Evolutionary conservation across 53 echinoderm and acorn worm genomes (phyloP), one percentile per base, ranked within the genome.

Genomic region (Antedon mediterranea): DNA sequence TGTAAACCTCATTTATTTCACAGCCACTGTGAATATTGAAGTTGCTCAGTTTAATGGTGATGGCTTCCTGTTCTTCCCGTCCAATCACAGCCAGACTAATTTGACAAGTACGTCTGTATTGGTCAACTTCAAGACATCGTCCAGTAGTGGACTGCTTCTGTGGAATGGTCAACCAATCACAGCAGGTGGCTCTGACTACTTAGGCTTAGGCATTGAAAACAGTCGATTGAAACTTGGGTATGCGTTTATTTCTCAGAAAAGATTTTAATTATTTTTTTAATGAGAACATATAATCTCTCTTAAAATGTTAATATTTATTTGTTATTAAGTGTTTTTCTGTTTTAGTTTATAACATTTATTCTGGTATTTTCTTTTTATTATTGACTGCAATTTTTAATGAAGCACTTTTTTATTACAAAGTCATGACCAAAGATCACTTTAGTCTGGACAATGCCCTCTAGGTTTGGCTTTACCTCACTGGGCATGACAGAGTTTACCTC

Each of bases 111-210:
- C 87, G 31, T 41, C 79, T 0, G 26, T 90, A 34, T 82, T 87
- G 31, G 74, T 90, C 73, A 81, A 73, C 74, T 82, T 90, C 82
- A 84, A 71, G 32, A 78, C 90, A 31, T 28, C 72, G 37, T 4
- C 82, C 78, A 76, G 34, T 42, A 31, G 79, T 72, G 87, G 90
- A 15, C 43, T 90, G 85, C 74, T 90, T 23, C 85, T 90, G 72
- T 90, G 90, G 90, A 84, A 78, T 23, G 90, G 90, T 20, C 77
- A 79, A 26, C 87, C 90, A 57, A 79, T 78, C 78, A 79, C 43
- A 73, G 32, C 71, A 2, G 82, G 76, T 28, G 70, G 41, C 18
- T 82, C 87, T 30, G 90, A 90, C 57, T 90, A 90, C 31, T 78
- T 90, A 31, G 90, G 82, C 5, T 70, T 90, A n/a, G 90, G 90